Evolutionary conservation across 2,797 vertebrate genomes (phyloP), one percentile per base, ranked within the genome.

Genomic region (Synanceia verrucosa): DNA sequence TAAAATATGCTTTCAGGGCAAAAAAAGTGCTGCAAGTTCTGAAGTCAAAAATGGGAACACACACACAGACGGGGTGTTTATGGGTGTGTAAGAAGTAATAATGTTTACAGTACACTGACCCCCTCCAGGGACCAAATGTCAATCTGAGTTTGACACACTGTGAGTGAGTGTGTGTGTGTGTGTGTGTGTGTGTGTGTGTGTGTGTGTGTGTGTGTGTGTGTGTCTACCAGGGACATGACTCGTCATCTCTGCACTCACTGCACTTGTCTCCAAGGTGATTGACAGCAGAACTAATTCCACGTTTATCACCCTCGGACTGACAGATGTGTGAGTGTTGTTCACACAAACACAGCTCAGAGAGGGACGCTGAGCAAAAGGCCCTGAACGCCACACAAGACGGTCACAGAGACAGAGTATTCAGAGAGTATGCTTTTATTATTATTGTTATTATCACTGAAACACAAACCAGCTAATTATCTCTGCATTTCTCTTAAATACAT

Each of bases 211-310:
- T 21, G 46, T 29, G 28, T 18, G 33, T 52, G 36, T 53, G 23
- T 24, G 28, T 78, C 71, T 57, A 53, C n/a, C 12, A 19, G 46
- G 28, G 79, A 80, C 76, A 67, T 23, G 52, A 68, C 73, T 58
- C 8, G n/a, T 70, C 70, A 59, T 78, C 65, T 73, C 61, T 56
- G 78, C 69, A 8, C 61, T 82, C 74, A n/a, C 53, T 5, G n/a
- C n/a, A n/a, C n/a, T n/a, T n/a, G 46, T 83, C 68, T 4, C 68
- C 75, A 57, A 70, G 70, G 73, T 83, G 87, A 91, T 81, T 85
- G 90, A 90, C 86, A 86, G 85, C 82, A 59, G 65, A 85, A 85
- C 84, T 83, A 90, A 90, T 89, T 84, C 71, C 58, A 33, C 21
- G 18, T 83, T 84, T 78, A 78, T 81, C 79, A 83, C 56, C 62